Conservation (phyloP, 2,113 vertebrate genomes). For the Semnopithecus entellus region DNA sequence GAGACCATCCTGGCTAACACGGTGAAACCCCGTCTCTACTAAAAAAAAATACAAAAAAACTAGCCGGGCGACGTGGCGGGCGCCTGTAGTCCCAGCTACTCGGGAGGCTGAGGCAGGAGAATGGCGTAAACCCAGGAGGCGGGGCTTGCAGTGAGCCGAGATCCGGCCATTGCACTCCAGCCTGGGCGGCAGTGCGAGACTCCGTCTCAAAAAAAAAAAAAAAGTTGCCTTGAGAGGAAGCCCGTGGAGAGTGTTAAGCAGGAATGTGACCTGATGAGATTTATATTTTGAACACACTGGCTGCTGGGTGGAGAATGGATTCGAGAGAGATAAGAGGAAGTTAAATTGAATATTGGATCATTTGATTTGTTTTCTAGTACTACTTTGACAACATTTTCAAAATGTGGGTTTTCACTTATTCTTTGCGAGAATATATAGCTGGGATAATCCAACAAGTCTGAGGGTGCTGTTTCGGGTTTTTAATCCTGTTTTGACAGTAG, state of each 20-base stretch:
- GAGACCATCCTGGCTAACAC: too few species aligned
- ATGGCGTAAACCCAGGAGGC: too few species aligned
- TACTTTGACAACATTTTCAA: not conserved
- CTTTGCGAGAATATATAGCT: not conserved
- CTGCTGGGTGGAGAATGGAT: not conserved
- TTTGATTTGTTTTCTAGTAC: not conserved
- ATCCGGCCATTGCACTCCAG: too few species aligned
- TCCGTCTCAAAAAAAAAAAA: too few species aligned
- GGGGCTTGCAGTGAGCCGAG: too few species aligned
- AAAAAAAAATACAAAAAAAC: too few species aligned
- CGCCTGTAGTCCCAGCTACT: too few species aligned
- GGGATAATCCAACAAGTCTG: not conserved
- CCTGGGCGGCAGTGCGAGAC: too few species aligned
- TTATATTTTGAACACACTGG: not conserved
- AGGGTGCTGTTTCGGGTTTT: not conserved
- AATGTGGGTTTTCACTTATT: not conserved
- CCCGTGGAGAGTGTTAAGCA: not conserved
- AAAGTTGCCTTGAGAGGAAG: not conserved
- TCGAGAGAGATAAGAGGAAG: not conserved
- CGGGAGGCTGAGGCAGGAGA: too few species aligned
- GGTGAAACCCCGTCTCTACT: too few species aligned
- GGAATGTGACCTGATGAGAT: not conserved
- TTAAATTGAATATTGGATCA: not conserved
- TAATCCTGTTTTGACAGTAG: not conserved
- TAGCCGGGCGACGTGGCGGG: too few species aligned